These are phyloP conservation scores for Furnarius figulus DNA, from an alignment of 2,113 vertebrate species.

Conservation along the genomic window DNA sequence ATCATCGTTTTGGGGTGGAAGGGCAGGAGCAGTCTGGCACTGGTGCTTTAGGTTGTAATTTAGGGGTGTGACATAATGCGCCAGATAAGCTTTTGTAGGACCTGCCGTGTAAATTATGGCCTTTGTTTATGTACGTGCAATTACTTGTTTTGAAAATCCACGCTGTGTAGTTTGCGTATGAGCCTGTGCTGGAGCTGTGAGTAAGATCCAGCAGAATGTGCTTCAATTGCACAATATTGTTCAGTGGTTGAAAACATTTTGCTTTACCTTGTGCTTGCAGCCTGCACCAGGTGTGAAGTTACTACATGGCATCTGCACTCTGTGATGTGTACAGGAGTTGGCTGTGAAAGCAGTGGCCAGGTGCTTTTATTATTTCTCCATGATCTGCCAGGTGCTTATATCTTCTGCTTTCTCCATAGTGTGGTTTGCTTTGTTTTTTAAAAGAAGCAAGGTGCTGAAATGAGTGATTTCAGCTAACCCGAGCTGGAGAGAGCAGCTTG, in stretches of 20 bases:
- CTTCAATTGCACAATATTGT: slow-evolving; percentile 35
- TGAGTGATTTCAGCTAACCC: not conserved
- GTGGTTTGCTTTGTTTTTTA: not conserved
- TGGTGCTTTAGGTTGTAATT: slow-evolving; percentile 31
- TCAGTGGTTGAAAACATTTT: not conserved
- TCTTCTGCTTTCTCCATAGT: not conserved
- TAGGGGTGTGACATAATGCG: not conserved
- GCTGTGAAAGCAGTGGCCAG: not conserved
- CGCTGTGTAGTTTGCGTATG: not conserved
- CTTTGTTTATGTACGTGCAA: slow-evolving; percentile 48
- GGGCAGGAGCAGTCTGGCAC: not conserved
- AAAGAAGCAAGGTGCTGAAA: not conserved
- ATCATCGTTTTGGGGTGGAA: not conserved
- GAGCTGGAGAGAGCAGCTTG: not conserved
- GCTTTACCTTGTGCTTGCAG: not conserved
- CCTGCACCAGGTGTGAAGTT: not conserved
- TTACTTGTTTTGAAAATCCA: slow-evolving; percentile 59
- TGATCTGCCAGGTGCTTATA: not conserved
- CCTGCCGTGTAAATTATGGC: slow-evolving; percentile 45
- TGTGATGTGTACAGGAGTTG: fast-evolving
- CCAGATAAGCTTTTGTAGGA: slow-evolving; percentile 53
- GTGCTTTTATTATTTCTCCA: not conserved
- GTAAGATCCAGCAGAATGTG: slow-evolving; percentile 38
- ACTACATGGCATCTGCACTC: not conserved
- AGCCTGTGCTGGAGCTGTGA: slow-evolving; percentile 36